Evolutionary conservation across 2,113 vertebrate genomes (phyloP).

Genomic region (Talpa occidentalis): DNA sequence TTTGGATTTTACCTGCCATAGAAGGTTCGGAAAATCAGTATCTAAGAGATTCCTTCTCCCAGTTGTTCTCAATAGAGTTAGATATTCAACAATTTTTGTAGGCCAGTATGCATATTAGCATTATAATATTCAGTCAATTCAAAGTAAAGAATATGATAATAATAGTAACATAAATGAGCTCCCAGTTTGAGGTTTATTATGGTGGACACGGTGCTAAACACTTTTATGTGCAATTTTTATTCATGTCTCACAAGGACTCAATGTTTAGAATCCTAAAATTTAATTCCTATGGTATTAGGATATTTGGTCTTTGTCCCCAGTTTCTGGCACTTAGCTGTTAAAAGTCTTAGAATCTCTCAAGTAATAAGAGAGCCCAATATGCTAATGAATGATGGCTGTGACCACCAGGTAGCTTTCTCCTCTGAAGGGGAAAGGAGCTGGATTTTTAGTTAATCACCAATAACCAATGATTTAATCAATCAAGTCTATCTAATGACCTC

Average conservation of each 20-base stretch:
- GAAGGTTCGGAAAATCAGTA: not conserved
- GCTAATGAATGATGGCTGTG: not conserved
- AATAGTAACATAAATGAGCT: not conserved
- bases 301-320: not conserved
- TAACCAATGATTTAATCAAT: not conserved
- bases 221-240: not conserved
- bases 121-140: slow-evolving; percentile 20
- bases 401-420: not conserved
- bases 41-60: slow-evolving; percentile 23
- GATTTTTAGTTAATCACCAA: not conserved
- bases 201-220: not conserved
- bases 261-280: not conserved
- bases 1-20: not conserved
- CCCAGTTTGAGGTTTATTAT: not conserved
- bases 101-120: not conserved
- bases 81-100: not conserved
- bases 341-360: not conserved
- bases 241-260: not conserved
- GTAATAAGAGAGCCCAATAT: not conserved
- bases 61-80: not conserved
- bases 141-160: not conserved
- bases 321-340: not conserved
- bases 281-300: not conserved
- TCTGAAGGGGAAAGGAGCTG: not conserved
- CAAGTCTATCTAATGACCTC: not conserved